A percentile compares a stretch with the other conserved stretches of the same genome.
These are phyloP conservation scores for Smithornis capensis DNA, from an alignment of 2,113 vertebrate species.

Conservation along the genomic window DNA sequence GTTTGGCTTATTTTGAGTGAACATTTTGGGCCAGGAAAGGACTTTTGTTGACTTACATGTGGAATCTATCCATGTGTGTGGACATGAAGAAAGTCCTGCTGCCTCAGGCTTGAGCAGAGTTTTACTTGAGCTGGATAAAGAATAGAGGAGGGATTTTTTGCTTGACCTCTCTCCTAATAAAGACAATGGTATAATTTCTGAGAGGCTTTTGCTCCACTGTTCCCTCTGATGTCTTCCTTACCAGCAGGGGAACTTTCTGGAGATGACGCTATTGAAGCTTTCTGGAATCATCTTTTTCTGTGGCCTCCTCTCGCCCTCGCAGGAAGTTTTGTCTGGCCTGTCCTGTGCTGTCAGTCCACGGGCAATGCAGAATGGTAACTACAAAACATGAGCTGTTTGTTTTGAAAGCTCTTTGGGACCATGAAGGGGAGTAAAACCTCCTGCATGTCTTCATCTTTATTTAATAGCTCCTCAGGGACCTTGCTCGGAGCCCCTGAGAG, in stretches of 20 bases:
- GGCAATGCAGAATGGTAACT: not conserved
- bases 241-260: not conserved
- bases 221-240: not conserved
- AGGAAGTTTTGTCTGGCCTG: not conserved
- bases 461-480: not conserved
- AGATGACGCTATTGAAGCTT: not conserved
- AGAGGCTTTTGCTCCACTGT: not conserved
- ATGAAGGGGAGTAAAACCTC: rapidly evolving
- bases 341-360: not conserved
- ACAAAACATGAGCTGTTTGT: rapidly evolving
- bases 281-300: not conserved
- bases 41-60: not conserved
- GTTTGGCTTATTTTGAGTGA: not conserved
- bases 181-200: not conserved
- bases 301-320: not conserved
- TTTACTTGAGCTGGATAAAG: rapidly evolving
- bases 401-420: not conserved
- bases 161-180: rapidly evolving
- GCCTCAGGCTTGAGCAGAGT: not conserved
- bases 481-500: not conserved
- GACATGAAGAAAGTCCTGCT: not conserved
- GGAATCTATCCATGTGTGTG: not conserved
- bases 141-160: not conserved
- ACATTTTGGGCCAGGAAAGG: not conserved
- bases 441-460: not conserved